Percentiles rank a stretch among this genome's conserved stretches.
phyloP scores from a whole-genome alignment of 2,113 vertebrate species.

The Colinus virginianus region DNA sequence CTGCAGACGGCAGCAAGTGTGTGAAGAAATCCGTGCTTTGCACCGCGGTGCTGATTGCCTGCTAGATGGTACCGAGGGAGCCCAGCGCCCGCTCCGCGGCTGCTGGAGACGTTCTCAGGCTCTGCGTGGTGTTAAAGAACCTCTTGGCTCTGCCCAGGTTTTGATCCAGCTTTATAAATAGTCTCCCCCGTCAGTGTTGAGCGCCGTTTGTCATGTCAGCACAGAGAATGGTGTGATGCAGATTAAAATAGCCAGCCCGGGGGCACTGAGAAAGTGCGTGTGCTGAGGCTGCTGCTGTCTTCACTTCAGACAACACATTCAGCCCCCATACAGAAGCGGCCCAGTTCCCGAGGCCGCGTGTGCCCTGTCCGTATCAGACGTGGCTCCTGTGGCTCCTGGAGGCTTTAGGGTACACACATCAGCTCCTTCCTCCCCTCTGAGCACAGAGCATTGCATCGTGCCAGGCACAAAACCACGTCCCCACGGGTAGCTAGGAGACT shows the following conservation, averaged over 20 bases:
- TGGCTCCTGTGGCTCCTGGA: neutral
- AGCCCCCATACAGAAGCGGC: neutral
- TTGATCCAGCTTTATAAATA: constrained; percentile 35
- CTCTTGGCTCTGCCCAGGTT: neutral
- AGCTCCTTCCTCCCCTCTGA: neutral
- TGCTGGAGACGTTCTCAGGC: neutral
- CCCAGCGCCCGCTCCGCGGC: neutral
- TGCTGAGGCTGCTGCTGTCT: neutral
- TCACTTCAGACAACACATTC: constrained; percentile 37
- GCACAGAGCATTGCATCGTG: neutral
- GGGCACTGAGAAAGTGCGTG: neutral
- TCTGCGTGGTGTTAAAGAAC: neutral
- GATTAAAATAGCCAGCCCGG: constrained; percentile 47
- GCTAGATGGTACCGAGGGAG: constrained; percentile 49
- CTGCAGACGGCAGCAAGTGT: neutral
- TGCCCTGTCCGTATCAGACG: neutral
- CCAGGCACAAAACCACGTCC: neutral
- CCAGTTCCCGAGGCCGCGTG: neutral
- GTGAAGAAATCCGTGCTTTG: neutral
- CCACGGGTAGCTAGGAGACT: neutral
- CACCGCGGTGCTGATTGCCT: neutral
- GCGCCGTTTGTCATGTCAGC: neutral
- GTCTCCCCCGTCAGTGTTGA: constrained; percentile 1
- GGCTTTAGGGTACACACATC: neutral
- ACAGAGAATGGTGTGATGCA: neutral